Conservation (phyloP, 2,113 vertebrate species). For the Antennarius striatus region DNA sequence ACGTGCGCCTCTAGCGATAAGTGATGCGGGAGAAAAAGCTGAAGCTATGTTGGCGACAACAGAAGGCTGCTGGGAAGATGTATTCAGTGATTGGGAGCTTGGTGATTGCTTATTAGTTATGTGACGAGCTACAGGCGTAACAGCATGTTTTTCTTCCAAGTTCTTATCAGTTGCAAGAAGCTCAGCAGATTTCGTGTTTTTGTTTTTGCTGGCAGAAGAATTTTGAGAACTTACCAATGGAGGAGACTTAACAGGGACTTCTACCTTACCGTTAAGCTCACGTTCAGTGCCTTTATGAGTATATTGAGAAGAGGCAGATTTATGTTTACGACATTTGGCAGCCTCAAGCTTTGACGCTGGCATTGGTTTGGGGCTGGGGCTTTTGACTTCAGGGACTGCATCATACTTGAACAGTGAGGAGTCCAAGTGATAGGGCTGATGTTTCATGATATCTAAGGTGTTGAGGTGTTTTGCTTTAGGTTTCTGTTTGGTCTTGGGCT, state of each 20-base stretch:
- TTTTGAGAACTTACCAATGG: slow-evolving; percentile 75
- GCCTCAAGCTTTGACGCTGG: slow-evolving; percentile 63
- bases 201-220: slow-evolving; percentile 50
- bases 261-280: slow-evolving; percentile 60
- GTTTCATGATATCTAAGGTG: slow-evolving; percentile 94
- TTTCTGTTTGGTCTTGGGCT: slow-evolving; percentile 78
- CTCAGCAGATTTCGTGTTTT: slow-evolving; percentile 49
- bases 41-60: slow-evolving; percentile 56
- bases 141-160: slow-evolving; percentile 68
- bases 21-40: slow-evolving; percentile 78
- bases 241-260: slow-evolving; percentile 74
- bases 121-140: slow-evolving; percentile 62
- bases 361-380: slow-evolving; percentile 67
- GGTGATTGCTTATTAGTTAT: slow-evolving; percentile 62
- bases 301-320: slow-evolving; percentile 43
- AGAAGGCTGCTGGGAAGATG: slow-evolving; percentile 49
- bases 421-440: slow-evolving; percentile 93
- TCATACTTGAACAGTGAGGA: slow-evolving; percentile 91
- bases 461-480: slow-evolving; percentile 87
- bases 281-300: slow-evolving; percentile 42
- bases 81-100: slow-evolving; percentile 41
- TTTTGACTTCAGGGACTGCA: slow-evolving; percentile 77
- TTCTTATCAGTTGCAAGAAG: slow-evolving; percentile 63
- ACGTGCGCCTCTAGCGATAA: slow-evolving; percentile 81
- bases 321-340: slow-evolving; percentile 52